Base-by-base conservation (phyloP, 2,888 invertebrate genomes). In the Periphyllus acericola region DNA sequence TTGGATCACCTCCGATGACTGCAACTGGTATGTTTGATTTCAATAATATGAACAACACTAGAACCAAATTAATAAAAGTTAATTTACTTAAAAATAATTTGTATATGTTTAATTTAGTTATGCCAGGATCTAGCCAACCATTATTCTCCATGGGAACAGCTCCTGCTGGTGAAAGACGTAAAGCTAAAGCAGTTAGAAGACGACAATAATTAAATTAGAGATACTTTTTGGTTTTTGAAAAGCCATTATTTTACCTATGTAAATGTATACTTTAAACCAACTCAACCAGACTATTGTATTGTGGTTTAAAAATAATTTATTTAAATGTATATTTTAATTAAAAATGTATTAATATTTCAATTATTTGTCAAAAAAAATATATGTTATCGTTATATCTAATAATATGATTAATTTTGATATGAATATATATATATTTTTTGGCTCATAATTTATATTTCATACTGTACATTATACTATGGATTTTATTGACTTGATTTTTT, bases 161-260 rank as follows among this genome's bases (percentile, higher is more conserved):
- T 71, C 85, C 85, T 36, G 79, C 71, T 25, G 79, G 19, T 14
- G 79, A 86, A 29, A 86, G 85, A 40, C 68, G 79, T 29, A 86
- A 86, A 72, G 85, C 55, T n/a, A 86, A 86, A 86, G 85, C 85
- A 55, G 85, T 86, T 71, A 79, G 85, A 40, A 86, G 85, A 55
- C 71, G 85, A 21, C 84, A 76, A 66, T 84, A 68, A 71, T 68
- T 36, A 19, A 36, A 32, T 32, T 46, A 1, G 19, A 68, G 9
- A 11, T 52, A 74, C 17, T 21, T 29, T n/a, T 25, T 29, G 40
- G 40, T 40, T 60, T 55, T 19, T 60, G 4, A 19, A 83, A 25
- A 40, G 5, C 36, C 1, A 29, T 60, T 60, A 60, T 83, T 83
- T 60, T 60, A 75, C 25, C 36, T 40, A 32, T 60, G 36, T 17